Conservation (phyloP, 2,113 vertebrate genomes). For the Bufo gargarizans region DNA sequence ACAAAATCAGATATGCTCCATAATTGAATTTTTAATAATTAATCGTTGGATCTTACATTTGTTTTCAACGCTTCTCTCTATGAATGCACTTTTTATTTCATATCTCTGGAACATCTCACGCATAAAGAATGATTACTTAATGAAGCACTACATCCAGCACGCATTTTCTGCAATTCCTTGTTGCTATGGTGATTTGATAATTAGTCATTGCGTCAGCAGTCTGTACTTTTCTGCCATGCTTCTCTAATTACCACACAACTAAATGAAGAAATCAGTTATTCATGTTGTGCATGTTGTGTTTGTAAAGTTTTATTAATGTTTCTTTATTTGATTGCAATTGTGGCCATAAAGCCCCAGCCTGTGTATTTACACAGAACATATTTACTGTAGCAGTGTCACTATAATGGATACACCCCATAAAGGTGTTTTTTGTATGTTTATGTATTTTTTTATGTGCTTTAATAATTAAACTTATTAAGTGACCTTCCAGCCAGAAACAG, state of each 20-base stretch:
- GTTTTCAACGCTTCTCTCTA: neutral
- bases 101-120: conserved; percentile 14
- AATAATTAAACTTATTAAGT: neutral
- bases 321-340: neutral
- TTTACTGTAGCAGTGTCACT: neutral
- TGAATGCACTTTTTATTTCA: conserved; percentile 28
- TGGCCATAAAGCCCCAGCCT: neutral
- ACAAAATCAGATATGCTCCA: neutral
- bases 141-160: conserved; percentile 38
- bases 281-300: neutral
- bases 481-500: neutral
- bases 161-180: conserved; percentile 35
- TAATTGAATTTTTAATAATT: neutral
- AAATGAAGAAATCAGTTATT: conserved; percentile 7
- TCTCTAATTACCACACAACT: conserved; percentile 21
- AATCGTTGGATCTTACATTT: neutral
- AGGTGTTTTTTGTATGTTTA: too few species aligned
- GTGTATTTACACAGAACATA: neutral
- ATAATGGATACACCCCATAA: neutral
- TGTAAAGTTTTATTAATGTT: neutral
- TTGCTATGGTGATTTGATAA: conserved; percentile 54
- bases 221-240: conserved; percentile 9
- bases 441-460: neutral
- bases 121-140: conserved; percentile 38
- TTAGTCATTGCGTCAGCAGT: conserved; percentile 50